A percentile compares a stretch with the other conserved stretches of the same genome.
phyloP scores from a whole-genome alignment of 2,888 invertebrate genomes.

The Sinopyrophorus schimmeli region DNA sequence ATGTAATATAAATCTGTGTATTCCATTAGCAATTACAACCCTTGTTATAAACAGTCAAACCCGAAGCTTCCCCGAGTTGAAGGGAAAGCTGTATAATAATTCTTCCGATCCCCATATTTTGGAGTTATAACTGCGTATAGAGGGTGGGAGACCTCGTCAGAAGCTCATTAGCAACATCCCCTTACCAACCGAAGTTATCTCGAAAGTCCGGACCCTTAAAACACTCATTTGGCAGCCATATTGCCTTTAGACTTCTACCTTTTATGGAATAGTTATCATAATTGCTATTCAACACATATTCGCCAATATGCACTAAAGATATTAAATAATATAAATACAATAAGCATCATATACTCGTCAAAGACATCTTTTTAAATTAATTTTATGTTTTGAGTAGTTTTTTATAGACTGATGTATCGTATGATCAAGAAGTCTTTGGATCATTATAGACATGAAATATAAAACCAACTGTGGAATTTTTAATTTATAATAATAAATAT shows the following conservation, averaged over 20 bases:
- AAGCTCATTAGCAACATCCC: conserved; percentile 50
- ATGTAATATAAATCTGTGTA: conserved; percentile 23
- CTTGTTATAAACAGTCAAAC: conserved; percentile 40
- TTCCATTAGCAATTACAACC: conserved; percentile 45
- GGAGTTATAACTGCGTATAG: conserved; percentile 47
- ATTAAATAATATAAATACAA: no score
- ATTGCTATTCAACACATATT: conserved; percentile 19
- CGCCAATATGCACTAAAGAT: not conserved
- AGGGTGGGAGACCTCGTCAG: conserved; percentile 43
- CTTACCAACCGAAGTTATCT: conserved; percentile 44
- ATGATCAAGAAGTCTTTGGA: no score
- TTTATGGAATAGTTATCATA: conserved; percentile 38
- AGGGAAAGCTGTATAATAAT: conserved; percentile 44
- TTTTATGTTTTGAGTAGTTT: no score
- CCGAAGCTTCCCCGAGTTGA: conserved; percentile 28
- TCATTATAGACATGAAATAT: no score
- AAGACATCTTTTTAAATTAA: no score
- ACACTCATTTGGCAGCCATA: conserved; percentile 44
- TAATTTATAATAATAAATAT: no score
- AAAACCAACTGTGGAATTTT: no score
- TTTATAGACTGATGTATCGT: no score
- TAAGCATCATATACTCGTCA: no score
- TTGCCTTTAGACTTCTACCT: conserved; percentile 38
- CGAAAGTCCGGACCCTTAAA: conserved; percentile 42
- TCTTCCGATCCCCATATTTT: conserved; percentile 49